These are phyloP conservation scores for Corydoras sp. DNA, from an alignment of 2,113 vertebrate genomes.

Conservation along the genomic window DNA sequence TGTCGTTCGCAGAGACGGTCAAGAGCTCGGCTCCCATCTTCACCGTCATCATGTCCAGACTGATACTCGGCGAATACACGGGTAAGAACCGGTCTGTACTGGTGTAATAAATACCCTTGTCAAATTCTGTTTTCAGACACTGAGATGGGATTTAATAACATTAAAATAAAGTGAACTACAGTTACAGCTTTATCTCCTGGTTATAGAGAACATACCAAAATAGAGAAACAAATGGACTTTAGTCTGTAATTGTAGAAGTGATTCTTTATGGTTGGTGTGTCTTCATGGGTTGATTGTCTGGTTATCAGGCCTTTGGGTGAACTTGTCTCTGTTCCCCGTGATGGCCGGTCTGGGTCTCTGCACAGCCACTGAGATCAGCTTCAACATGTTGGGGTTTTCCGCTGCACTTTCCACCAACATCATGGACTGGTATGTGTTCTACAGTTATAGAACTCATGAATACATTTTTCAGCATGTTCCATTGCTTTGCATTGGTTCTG, in stretches of 20 bases:
- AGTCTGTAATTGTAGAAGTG: too few species aligned
- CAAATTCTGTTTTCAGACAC: too few species aligned
- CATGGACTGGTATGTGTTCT: conserved; percentile 80
- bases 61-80: conserved; percentile 93
- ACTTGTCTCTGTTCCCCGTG: conserved; percentile 84
- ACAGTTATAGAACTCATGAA: too few species aligned
- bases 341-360: conserved; percentile 89
- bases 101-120: too few species aligned
- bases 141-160: too few species aligned
- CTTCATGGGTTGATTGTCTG: neutral
- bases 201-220: too few species aligned
- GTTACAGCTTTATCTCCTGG: too few species aligned
- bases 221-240: too few species aligned
- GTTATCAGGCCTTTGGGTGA: conserved; percentile 81
- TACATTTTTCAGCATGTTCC: too few species aligned
- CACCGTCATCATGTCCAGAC: conserved; percentile 93
- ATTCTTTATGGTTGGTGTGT: too few species aligned
- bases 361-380: conserved; percentile 87
- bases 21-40: conserved; percentile 97
- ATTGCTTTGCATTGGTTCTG: neutral
- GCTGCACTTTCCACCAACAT: conserved; percentile 94
- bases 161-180: too few species aligned
- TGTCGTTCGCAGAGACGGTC: conserved; percentile 93
- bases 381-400: conserved; percentile 89
- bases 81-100: conserved; percentile 56